phyloP scores from a whole-genome alignment of 2,113 vertebrate species.

The Chaetodon auriga region DNA sequence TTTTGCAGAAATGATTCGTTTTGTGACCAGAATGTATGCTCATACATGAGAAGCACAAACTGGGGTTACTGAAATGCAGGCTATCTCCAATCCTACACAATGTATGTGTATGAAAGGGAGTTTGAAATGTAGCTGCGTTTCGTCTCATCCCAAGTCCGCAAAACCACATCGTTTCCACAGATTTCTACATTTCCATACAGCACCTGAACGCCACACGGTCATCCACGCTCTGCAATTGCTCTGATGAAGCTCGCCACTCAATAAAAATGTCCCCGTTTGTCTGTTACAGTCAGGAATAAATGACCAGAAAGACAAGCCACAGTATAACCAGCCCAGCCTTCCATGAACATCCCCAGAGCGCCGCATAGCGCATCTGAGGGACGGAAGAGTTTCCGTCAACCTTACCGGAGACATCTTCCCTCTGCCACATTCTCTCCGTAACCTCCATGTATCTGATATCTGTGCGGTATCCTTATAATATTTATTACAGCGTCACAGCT shows the following conservation, averaged over 20 bases:
- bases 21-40: too few relatives aligned
- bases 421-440: neutral
- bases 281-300: neutral
- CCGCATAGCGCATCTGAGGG: neutral
- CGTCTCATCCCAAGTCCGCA: neutral
- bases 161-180: neutral
- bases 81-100: neutral
- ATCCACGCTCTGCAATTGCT: neutral
- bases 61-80: neutral
- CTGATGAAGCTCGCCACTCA: neutral
- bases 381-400: neutral
- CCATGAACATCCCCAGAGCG: neutral
- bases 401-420: neutral
- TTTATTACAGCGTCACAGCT: neutral
- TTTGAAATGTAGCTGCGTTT: neutral
- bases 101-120: neutral
- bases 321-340: neutral
- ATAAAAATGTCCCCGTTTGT: neutral
- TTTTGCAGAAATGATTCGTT: too few relatives aligned
- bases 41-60: neutral
- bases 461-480: neutral
- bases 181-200: neutral
- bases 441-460: neutral
- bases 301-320: neutral
- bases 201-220: slow-evolving; percentile 44